Evolutionary conservation across 2,888 invertebrate species (phyloP), one percentile per base, ranked within the genome.

Genomic region (Portevinia maculata): DNA sequence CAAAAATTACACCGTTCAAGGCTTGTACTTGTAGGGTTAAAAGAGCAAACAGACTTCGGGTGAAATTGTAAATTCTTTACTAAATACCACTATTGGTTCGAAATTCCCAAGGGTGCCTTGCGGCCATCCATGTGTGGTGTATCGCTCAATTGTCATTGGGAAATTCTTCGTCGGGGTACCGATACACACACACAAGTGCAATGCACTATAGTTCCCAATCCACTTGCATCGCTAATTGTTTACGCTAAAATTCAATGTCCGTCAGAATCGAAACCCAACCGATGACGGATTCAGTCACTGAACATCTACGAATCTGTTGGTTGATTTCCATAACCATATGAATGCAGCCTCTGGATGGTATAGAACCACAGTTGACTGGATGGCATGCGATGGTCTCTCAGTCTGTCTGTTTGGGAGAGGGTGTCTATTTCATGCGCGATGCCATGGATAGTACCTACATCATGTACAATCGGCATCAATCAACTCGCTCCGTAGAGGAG

Each of bases 101-200:
- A 62, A 71, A 73, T 83, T 78, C 67, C 52, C 39, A 41, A 65
- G n/a, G n/a, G n/a, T n/a, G n/a, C n/a, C n/a, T n/a, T n/a, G n/a
- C n/a, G n/a, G n/a, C 83, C 21, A 57, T 73, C 71, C 78, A 50
- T 67, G 73, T 83, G 83, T 73, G 83, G 83, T 78, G 62, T 83
- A 78, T 78, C 83, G 57, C 71, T 19, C 13, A 83, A 78, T 60
- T 57, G 83, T 44, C 78, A 78, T 78, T 83, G 65, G 67, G 15
- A 64, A 52, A 73, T 71, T 73, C 71, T 46, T 71, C 64, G 34
- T 41, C 24, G 34, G 19, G 50, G 46, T 32, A 39, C 46, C 11
- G 5, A 24, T 24, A 24, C 24, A 24, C 24, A 24, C 24, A 24
- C 24, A 5, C 46, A 19, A 6, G 9, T 9, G 28, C 37, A 24